A percentile compares a stretch with the other conserved stretches of the same genome.
phyloP scores from a whole-genome alignment of 2,888 invertebrate genomes.

The Clunio marinus region DNA sequence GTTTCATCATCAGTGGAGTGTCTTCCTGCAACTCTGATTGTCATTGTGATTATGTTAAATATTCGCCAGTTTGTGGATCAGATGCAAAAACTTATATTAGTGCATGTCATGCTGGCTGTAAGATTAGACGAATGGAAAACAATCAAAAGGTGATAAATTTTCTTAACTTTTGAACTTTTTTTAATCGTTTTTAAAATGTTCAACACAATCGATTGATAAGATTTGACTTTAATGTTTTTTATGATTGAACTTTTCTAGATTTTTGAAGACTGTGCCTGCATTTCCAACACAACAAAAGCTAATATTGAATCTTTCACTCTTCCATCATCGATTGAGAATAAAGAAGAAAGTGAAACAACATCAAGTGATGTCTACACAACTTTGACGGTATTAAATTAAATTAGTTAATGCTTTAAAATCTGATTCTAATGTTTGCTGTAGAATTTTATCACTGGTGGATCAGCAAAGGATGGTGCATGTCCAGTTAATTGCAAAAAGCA shows the following conservation, averaged over 20 bases:
- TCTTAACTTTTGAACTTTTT: neutral
- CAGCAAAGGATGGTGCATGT: slow-evolving; percentile 55
- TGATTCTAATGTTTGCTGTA: neutral
- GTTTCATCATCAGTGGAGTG: slow-evolving; percentile 2
- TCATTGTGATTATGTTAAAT: slow-evolving; percentile 65
- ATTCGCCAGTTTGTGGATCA: slow-evolving; percentile 67
- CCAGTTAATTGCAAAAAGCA: slow-evolving; percentile 57
- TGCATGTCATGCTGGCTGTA: slow-evolving; percentile 76
- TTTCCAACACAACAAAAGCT: slow-evolving; percentile 1
- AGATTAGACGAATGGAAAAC: slow-evolving; percentile 49
- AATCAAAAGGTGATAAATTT: slow-evolving; percentile 55
- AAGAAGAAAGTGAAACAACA: neutral
- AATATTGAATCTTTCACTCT: neutral
- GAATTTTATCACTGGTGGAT: slow-evolving; percentile 45
- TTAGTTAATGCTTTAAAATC: neutral
- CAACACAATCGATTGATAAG: slow-evolving; percentile 4
- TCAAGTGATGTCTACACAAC: neutral
- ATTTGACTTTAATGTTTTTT: too few species aligned
- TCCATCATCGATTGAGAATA: neutral
- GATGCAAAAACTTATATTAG: slow-evolving; percentile 67
- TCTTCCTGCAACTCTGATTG: slow-evolving; percentile 62
- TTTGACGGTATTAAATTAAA: slow-evolving; percentile 3
- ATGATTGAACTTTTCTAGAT: too few species aligned
- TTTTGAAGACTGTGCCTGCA: slow-evolving; percentile 39
- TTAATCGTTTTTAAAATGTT: neutral